These are phyloP conservation scores for Platygyra sinensis DNA, from an alignment of 64 coral and sea anemone species.

Conservation along the genomic window DNA sequence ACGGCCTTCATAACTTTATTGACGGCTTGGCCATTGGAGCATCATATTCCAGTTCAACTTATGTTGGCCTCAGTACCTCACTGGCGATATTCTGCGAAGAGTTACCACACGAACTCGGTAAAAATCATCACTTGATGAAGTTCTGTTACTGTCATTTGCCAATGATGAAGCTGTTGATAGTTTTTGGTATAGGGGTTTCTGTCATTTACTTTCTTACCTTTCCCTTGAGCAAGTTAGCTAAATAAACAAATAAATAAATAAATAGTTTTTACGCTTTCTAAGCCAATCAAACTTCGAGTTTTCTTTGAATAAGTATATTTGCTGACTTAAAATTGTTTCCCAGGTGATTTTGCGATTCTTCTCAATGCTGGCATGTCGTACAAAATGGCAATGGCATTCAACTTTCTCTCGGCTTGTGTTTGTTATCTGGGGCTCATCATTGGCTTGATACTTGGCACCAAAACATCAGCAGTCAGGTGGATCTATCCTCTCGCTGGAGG, in stretches of 20 bases:
- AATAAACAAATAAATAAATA: no score
- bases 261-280: no score
- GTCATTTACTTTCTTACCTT: no score
- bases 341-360: constrained; percentile 66
- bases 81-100: constrained; percentile 98
- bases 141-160: no score
- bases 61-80: constrained; percentile 78
- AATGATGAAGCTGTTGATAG: no score
- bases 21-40: constrained; percentile 97
- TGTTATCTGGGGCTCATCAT: constrained; percentile 57
- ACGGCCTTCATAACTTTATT: constrained; percentile 96
- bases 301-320: no score
- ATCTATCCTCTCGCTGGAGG: constrained; percentile 61
- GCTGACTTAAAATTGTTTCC: not conserved
- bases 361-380: constrained; percentile 55
- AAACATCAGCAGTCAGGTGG: constrained; percentile 33
- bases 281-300: no score
- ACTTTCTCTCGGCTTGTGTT: constrained; percentile 42
- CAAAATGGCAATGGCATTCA: constrained; percentile 53
- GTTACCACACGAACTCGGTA: constrained; percentile 92
- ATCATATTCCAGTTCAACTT: constrained; percentile 73
- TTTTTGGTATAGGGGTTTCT: no score
- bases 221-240: no score
- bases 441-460: constrained; percentile 32
- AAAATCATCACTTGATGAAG: not conserved